Conservation (phyloP, 2,888 invertebrate genomes). For the Schrankia costaestrigalis region DNA sequence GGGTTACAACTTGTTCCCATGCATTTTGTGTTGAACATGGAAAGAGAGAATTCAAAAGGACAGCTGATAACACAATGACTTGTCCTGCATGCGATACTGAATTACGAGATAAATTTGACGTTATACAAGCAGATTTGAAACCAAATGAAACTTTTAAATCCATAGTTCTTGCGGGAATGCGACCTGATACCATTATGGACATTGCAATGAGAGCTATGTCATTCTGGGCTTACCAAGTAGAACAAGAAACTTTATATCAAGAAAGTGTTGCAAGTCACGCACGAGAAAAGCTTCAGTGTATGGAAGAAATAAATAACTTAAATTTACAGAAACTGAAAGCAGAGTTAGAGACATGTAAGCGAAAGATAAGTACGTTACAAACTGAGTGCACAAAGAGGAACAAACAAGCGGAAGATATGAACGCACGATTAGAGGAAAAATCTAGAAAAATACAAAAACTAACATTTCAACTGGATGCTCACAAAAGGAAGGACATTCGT, state of each 20-base stretch:
- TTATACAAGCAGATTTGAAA: constrained; percentile 74
- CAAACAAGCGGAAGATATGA: constrained; percentile 68
- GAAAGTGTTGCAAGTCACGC: constrained; percentile 71
- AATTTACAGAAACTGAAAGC: constrained; percentile 72
- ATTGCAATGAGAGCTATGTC: constrained; percentile 79
- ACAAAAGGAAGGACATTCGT: constrained; percentile 62
- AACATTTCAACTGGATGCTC: constrained; percentile 66
- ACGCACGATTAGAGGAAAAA: constrained; percentile 67
- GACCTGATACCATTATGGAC: constrained; percentile 77
- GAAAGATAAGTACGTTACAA: constrained; percentile 67
- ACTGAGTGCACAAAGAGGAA: constrained; percentile 66
- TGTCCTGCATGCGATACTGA: constrained; percentile 77
- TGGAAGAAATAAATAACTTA: constrained; percentile 69
- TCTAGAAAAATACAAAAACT: constrained; percentile 71
- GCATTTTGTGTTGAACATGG: constrained; percentile 79
- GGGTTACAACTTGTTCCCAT: constrained; percentile 79
- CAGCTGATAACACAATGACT: constrained; percentile 63
- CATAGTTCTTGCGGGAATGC: constrained; percentile 76
- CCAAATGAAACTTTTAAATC: constrained; percentile 77
- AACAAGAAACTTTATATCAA: constrained; percentile 75
- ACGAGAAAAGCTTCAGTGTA: constrained; percentile 66
- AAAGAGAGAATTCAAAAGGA: constrained; percentile 70
- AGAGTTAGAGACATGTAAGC: constrained; percentile 69
- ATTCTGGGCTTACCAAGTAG: constrained; percentile 78
- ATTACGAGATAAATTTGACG: constrained; percentile 74